Evolutionary conservation across 2,113 vertebrate genomes (phyloP).

Genomic region (Chunga burmeisteri): DNA sequence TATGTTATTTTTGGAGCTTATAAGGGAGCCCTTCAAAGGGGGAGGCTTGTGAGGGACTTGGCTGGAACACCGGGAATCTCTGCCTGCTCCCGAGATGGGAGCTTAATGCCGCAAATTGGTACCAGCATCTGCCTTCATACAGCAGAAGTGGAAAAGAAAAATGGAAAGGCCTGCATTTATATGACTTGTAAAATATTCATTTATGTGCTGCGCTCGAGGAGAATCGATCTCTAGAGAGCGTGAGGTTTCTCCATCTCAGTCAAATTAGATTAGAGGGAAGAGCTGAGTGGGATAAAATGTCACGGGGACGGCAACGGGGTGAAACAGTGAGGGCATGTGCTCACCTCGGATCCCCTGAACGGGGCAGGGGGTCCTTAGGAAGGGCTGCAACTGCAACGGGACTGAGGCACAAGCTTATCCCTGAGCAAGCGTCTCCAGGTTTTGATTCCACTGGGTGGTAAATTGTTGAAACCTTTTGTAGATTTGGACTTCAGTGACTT

Average conservation of each 20-base stretch:
- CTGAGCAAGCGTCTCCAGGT: background rate
- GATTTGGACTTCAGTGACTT: background rate
- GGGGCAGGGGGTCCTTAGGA: too few species aligned
- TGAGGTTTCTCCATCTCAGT: conserved; percentile 30
- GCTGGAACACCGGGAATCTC: accelerated
- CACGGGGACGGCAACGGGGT: accelerated
- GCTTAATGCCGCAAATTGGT: accelerated
- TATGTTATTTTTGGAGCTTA: background rate
- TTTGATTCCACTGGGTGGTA: background rate
- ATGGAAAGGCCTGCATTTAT: conserved; percentile 30
- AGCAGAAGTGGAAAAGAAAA: background rate
- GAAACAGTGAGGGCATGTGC: accelerated
- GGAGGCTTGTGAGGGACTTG: background rate
- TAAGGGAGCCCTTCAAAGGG: background rate
- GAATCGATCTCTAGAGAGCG: conserved; percentile 37
- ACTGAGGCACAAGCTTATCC: accelerated
- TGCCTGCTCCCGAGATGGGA: background rate
- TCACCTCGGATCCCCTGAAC: background rate
- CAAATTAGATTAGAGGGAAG: background rate
- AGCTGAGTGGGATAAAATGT: background rate
- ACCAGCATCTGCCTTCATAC: accelerated
- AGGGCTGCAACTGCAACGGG: background rate
- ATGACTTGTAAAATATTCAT: conserved; percentile 58
- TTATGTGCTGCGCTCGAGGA: background rate
- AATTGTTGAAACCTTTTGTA: background rate